Conservation (phyloP, 2,888 invertebrate genomes). For the Kuschelorhynchus macadamiae region DNA sequence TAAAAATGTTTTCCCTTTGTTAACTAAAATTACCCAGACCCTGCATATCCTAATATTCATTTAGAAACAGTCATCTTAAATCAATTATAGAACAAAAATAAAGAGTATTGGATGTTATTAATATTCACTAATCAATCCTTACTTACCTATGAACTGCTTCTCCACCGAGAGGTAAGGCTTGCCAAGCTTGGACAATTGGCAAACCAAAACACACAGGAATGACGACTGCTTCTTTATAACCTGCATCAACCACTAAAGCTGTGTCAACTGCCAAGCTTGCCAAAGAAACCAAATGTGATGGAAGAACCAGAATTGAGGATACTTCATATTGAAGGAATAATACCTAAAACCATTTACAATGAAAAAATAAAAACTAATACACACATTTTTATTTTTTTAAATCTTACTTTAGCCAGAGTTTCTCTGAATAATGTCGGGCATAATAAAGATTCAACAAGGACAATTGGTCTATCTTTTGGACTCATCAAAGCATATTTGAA, state of each 20-base stretch:
- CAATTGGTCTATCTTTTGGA: constrained; percentile 93
- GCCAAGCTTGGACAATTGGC: constrained; percentile 87
- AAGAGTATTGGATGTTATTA: too few relatives aligned
- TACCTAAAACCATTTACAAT: constrained; percentile 55
- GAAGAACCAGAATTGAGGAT: constrained; percentile 74
- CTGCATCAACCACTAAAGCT: constrained; percentile 89
- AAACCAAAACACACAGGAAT: constrained; percentile 91
- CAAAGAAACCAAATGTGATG: constrained; percentile 87
- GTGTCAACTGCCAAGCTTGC: constrained; percentile 87
- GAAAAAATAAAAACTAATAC: too few relatives aligned
- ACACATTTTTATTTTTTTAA: too few relatives aligned
- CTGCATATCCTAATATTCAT: too few relatives aligned
- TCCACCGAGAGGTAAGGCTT: constrained; percentile 86
- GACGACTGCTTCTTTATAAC: constrained; percentile 85
- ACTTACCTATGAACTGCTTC: constrained; percentile 77
- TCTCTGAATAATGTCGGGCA: constrained; percentile 87
- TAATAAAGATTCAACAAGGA: constrained; percentile 92
- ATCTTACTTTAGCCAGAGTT: constrained; percentile 84
- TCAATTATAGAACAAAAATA: too few relatives aligned
- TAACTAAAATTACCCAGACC: too few relatives aligned
- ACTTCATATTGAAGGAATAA: constrained; percentile 95
- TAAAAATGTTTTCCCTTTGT: too few relatives aligned
- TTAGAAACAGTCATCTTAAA: too few relatives aligned
- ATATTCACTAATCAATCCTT: too few relatives aligned
- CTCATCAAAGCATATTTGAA: constrained; percentile 93